Base-by-base conservation (phyloP, 2,113 vertebrate genomes). In the Chamaea fasciata region DNA sequence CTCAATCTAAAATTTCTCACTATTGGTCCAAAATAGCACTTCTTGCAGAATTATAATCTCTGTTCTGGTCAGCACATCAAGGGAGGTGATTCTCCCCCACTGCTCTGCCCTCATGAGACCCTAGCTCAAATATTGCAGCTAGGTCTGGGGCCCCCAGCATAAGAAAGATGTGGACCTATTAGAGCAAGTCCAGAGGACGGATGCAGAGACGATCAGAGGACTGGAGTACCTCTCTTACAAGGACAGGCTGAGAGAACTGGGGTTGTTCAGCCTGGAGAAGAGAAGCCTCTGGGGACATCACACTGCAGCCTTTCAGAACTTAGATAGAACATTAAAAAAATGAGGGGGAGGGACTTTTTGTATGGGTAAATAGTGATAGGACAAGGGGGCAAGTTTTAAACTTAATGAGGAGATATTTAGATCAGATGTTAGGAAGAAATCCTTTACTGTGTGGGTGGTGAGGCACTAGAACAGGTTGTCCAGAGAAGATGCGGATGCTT, bases 181-280 rank as follows among this genome's bases (percentile, higher is more conserved):
- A 41, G 39, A 60, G 5, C 0, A 0, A 24, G n/a, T 83, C n/a
- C 55, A 41, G 53, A 68, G 46, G 46, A 47, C n/a, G 39, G 26
- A 30, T 16, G 19, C n/a, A 47, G n/a, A 64, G 21, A 8, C 53
- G 30, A 31, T 68, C 39, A 31, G 24, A 53, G 46, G 20, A 17
- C 69, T 47, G 31, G 15, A 47, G 24, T 39, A 60, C 24, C 14
- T 60, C 39, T 75, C 24, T 46, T 75, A 5, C 0, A 0, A 60
- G 60, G 53, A 22, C 39, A 22, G 24, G 6, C 27, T 44, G 31
- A 44, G 76, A 50, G 27, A 82, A 15, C 16, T 14, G 37, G 6
- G 2, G 0, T 35, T 67, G 28, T 53, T 75, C 20, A 60, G 20
- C 28, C 24, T 47, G 24, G 16, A 46, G 30, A 65, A 39, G 44